Conservation (phyloP, 2,797 vertebrate genomes). For the Margarornis squamiger region DNA sequence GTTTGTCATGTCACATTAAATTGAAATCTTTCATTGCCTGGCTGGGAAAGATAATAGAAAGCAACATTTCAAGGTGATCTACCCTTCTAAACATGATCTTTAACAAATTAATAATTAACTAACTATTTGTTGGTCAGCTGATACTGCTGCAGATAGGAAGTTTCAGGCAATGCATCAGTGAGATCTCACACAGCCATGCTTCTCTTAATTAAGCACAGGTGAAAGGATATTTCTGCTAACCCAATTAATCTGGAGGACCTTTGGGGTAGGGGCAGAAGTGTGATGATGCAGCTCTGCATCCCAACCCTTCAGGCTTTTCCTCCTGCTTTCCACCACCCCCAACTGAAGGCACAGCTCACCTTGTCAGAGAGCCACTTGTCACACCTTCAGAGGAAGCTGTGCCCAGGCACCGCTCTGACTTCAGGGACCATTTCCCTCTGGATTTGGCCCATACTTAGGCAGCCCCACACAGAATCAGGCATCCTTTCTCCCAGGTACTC, state of each 20-base stretch:
- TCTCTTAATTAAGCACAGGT: background rate
- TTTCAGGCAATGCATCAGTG: background rate
- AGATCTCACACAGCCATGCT: background rate
- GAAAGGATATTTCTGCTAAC: background rate
- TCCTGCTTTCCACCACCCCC: background rate
- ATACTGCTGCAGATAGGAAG: background rate
- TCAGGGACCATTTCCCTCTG: background rate
- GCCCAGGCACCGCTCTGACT: background rate
- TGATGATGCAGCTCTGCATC: background rate
- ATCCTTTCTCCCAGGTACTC: background rate
- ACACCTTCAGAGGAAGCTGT: background rate
- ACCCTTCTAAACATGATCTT: conserved; percentile 32
- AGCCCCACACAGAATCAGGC: background rate
- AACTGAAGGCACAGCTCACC: background rate
- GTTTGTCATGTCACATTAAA: background rate
- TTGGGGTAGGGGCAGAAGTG: background rate
- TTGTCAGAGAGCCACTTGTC: background rate
- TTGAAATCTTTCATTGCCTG: conserved; percentile 19
- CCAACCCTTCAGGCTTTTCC: background rate
- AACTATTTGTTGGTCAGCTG: conserved; percentile 49
- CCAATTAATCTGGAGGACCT: background rate
- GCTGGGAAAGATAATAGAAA: conserved; percentile 9
- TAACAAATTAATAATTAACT: conserved; percentile 62
- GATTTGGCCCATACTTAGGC: accelerated
- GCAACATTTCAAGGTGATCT: conserved; percentile 58